Conservation (phyloP, 2,113 vertebrate species). For the Vidua chalybeata region DNA sequence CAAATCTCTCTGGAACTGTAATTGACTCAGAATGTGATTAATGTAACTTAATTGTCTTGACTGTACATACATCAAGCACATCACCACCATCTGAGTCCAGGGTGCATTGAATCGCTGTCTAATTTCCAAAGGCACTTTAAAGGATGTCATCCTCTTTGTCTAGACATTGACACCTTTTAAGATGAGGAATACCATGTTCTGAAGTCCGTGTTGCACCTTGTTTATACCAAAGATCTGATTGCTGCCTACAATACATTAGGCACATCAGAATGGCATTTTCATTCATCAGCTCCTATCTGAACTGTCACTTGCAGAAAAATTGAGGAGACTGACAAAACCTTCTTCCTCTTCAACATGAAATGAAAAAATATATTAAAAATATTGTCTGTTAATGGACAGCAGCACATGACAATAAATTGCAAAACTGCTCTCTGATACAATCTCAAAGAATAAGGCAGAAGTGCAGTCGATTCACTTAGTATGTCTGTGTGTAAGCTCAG, state of each 20-base stretch:
- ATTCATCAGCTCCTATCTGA: slow-evolving; percentile 51
- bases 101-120: slow-evolving; percentile 50
- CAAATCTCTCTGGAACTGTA: slow-evolving; percentile 61
- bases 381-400: not conserved
- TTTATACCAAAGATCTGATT: slow-evolving; percentile 49
- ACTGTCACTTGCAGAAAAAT: slow-evolving; percentile 46
- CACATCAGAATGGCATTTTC: slow-evolving; percentile 36
- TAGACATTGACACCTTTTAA: slow-evolving; percentile 58
- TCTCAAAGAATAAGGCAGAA: not conserved
- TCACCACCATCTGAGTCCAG: slow-evolving; percentile 62
- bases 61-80: slow-evolving; percentile 69
- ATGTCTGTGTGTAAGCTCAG: not conserved
- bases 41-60: slow-evolving; percentile 73
- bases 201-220: slow-evolving; percentile 26
- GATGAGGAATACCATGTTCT: slow-evolving; percentile 41
- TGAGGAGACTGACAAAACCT: slow-evolving; percentile 31
- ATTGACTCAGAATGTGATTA: slow-evolving; percentile 73
- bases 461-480: not conserved
- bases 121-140: slow-evolving; percentile 65
- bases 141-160: slow-evolving; percentile 58
- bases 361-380: slow-evolving; percentile 52
- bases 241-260: slow-evolving; percentile 12
- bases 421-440: slow-evolving; percentile 10
- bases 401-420: slow-evolving; percentile 10
- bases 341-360: slow-evolving; percentile 25